Evolutionary conservation across 2,888 invertebrate species (phyloP), one percentile per base, ranked within the genome.

Genomic region (Callinectes sapidus): DNA sequence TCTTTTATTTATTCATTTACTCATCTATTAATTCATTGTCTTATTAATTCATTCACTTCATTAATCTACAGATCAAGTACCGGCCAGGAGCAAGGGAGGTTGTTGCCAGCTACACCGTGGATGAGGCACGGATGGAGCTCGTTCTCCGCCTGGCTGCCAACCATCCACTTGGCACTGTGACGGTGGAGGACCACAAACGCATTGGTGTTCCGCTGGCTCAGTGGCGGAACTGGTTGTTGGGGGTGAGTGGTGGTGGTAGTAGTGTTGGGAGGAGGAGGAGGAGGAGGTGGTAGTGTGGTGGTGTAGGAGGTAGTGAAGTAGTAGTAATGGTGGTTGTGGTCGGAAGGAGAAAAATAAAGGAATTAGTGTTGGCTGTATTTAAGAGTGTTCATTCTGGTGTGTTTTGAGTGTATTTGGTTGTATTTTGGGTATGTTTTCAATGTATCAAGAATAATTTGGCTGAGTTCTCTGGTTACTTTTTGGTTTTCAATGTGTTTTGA

Each of bases 161-260:
- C 96, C 98, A 98, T 96, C 99, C 99, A 1, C 96, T 99, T 71
- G 97, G 97, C 0, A 96, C 97, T 8, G 97, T 98, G 0, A 97
- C 96, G 87, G 97, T 98, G 0, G 97, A 97, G 93, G 93, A 94
- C 18, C 95, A 95, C 94, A 95, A 95, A 95, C 95, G 95, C 13
- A 93, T 94, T 23, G 95, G 95, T 16, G 95, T 95, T n/a, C 92
- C 94, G 16, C 86, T 93, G 55, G 96, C 97, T 0, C 97, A 97
- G 95, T 97, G 97, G 96, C 96, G 97, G 88, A 97, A 97, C 95
- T 97, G 98, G 97, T 96, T 98, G 95, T 97, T 98, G 96, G 94
- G 93, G 91, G 94, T 94, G 66, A 87, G 92, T 90, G 16, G 35
- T 66, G 1, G 77, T 35, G 16, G 55, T 90, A 1, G 66, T 23